Evolutionary conservation across 2,797 vertebrate species (phyloP), one percentile per base, ranked within the genome.

Genomic region (Varecia variegata): DNA sequence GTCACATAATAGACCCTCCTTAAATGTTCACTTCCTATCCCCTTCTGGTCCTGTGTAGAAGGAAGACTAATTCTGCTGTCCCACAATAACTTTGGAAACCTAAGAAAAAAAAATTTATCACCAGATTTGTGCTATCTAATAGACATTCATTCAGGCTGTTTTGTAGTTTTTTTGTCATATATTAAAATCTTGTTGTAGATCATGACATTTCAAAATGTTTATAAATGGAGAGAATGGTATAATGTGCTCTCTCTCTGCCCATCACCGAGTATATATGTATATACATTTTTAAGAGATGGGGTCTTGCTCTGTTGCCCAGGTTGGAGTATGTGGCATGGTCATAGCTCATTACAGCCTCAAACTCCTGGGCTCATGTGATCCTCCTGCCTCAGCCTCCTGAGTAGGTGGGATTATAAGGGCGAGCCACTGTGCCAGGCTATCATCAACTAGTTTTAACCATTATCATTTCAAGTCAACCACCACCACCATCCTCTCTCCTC

Each of bases 171-270:
- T 12, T 50, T 21, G 32, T 81, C 11, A 10, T 54, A 83, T 35
- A 83, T 77, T 58, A 86, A 85, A 65, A 83, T 32, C 60, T 95
- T 88, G 79, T 70, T 73, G 13, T 77, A 15, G 47, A 23, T 93
- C 93, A 76, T 60, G 43, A 62, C 30, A 20, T 96, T 96, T 88
- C 40, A 68, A 65, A 88, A 68, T 5, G 10, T 52, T 92, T 94
- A 10, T 88, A 60, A 95, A 32, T 90, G 68, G 38, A 94, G 45
- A 77, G n/a, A 94, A 73, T 94, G 76, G 35, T 87, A 35, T 83
- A 70, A 68, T 56, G 15, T 23, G 1, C 20, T 68, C 0, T 76
- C n/a, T 76, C 54, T 71, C 18, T 85, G 15, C 56, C 13, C 25
- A 15, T 71, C 38, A 54, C 30, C 32, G 17, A 32, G 27, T 81